Percentiles rank a stretch among this genome's conserved stretches.
phyloP scores from a whole-genome alignment of 1,140 invertebrate genomes.

The Melitaea cinxia region DNA sequence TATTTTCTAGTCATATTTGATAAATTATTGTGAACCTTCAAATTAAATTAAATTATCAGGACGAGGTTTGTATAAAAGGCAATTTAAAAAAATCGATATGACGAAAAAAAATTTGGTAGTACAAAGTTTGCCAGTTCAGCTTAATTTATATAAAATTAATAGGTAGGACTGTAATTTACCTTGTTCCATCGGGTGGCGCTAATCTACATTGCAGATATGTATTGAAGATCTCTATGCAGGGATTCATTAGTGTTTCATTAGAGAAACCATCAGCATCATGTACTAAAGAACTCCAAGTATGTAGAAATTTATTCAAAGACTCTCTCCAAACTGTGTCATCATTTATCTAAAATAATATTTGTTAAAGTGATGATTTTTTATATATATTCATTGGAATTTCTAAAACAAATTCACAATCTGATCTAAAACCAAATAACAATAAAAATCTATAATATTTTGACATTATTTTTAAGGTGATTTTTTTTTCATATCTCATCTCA shows the following conservation, averaged over 20 bases:
- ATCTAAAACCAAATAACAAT: too few species aligned
- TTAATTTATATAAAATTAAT: too few species aligned
- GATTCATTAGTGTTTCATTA: conserved; percentile 80
- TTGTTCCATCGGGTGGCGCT: conserved; percentile 89
- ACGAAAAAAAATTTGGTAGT: too few species aligned
- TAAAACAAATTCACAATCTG: too few species aligned
- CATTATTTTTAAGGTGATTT: too few species aligned
- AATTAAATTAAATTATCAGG: too few species aligned
- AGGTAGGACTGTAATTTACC: conserved; percentile 75
- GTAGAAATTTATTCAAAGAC: conserved; percentile 91
- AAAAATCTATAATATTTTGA: too few species aligned
- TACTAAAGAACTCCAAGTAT: conserved; percentile 88
- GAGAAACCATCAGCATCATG: conserved; percentile 83
- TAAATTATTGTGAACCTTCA: too few species aligned
- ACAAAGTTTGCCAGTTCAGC: too few species aligned
- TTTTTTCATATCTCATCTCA: conserved; percentile 7
- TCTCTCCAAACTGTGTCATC: conserved; percentile 86
- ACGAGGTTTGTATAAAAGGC: too few species aligned
- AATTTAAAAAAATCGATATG: too few species aligned
- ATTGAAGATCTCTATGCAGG: conserved; percentile 86
- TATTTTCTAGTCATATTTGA: too few species aligned
- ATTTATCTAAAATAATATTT: conserved; percentile 60
- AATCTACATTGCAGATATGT: conserved; percentile 92
- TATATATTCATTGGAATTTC: background rate
- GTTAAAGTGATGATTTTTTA: background rate